Percentiles rank a stretch among this genome's conserved stretches.
phyloP scores from a whole-genome alignment of 2,113 vertebrate species.

The Chaenogobius annularis region DNA sequence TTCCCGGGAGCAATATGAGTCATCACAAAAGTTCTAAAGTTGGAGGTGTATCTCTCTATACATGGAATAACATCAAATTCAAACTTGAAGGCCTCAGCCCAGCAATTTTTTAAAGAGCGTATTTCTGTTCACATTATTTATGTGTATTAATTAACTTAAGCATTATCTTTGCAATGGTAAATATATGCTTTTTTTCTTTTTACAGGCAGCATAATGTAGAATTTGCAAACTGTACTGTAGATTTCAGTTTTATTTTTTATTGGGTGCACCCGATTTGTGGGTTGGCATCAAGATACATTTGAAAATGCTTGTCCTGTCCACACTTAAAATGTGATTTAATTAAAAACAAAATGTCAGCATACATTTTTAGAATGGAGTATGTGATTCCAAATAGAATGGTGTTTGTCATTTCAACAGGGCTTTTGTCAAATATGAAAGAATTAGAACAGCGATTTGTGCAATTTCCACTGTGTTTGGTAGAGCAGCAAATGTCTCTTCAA shows the following conservation, averaged over 20 bases:
- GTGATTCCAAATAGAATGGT: neutral
- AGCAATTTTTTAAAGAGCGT: neutral
- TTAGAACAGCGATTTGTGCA: neutral
- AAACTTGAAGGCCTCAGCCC: neutral
- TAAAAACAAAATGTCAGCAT: no score
- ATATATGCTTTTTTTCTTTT: no score
- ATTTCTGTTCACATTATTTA: no score
- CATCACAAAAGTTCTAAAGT: constrained; percentile 8
- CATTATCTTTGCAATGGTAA: no score
- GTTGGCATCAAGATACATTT: neutral
- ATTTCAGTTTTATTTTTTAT: no score
- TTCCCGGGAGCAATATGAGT: neutral
- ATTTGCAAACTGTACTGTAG: no score
- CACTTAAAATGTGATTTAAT: no score
- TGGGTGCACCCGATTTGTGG: no score
- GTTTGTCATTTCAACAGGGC: neutral
- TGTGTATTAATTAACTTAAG: no score
- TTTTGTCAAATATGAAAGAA: neutral
- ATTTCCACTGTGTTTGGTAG: neutral
- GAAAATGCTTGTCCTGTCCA: neutral
- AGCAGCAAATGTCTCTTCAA: neutral
- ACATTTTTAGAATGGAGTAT: neutral
- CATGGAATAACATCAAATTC: neutral
- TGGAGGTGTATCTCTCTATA: constrained; percentile 1
- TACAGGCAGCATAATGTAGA: no score